These are phyloP conservation scores for Drosophila glabriapex DNA, from an alignment of 2,888 invertebrate genomes.

Conservation along the genomic window DNA sequence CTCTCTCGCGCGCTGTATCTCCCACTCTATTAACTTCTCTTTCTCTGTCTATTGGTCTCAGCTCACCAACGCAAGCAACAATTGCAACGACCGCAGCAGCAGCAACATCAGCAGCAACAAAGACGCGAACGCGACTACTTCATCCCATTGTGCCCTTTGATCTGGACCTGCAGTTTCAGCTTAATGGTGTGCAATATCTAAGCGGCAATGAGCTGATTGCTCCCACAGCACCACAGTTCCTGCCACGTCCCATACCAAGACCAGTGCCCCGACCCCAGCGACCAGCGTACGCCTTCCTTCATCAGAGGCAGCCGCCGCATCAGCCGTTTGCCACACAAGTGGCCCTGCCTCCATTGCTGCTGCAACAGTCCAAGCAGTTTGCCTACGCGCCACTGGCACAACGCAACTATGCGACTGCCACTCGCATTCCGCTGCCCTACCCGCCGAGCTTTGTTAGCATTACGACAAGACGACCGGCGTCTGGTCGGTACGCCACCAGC, in stretches of 20 bases:
- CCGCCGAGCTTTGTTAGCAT: constrained; percentile 83
- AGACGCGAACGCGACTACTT: constrained; percentile 48
- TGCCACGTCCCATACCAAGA: constrained; percentile 40
- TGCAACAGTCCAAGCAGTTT: constrained; percentile 81
- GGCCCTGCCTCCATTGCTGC: constrained; percentile 21
- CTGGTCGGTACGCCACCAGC: constrained; percentile 12
- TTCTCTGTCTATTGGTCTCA: neutral
- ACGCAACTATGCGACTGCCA: constrained; percentile 53
- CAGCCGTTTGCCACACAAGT: constrained; percentile 22
- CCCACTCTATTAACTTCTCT: neutral
- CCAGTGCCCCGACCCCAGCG: constrained; percentile 37
- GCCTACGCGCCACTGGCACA: constrained; percentile 78
- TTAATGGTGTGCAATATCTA: constrained; percentile 65
- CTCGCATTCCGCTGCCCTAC: constrained; percentile 74
- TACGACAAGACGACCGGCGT: constrained; percentile 67
- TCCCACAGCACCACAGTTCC: constrained; percentile 11
- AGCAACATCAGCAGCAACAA: constrained; percentile 50
- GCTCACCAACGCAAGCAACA: constrained; percentile 50
- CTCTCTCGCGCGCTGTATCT: neutral
- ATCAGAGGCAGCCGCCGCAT: constrained; percentile 29
- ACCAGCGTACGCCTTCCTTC: constrained; percentile 50
- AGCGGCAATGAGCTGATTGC: constrained; percentile 48
- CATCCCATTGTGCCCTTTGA: constrained; percentile 75
- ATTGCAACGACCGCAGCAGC: constrained; percentile 35
- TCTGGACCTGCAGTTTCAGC: constrained; percentile 56